Conservation (phyloP, 1,140 invertebrate species). For the Drosophila ogumai region DNA sequence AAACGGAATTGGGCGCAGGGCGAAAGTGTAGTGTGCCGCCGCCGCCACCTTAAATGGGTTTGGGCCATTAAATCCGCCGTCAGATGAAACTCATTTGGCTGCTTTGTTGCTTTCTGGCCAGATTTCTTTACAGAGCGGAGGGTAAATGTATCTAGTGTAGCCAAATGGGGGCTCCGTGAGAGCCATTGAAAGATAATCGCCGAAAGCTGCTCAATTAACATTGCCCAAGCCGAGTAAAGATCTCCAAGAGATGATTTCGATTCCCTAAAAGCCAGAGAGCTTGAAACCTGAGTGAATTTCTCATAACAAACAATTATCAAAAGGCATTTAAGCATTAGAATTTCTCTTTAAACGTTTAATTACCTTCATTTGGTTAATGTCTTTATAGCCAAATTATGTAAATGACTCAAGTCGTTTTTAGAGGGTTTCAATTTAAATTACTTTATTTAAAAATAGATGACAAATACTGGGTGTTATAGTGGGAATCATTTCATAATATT, state of each 20-base stretch:
- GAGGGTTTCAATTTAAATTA: not conserved
- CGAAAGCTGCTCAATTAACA: conserved; percentile 55
- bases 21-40: conserved; percentile 68
- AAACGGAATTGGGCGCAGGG: conserved; percentile 49
- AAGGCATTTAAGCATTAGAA: conserved; percentile 5
- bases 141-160: conserved; percentile 11
- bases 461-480: not conserved
- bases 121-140: conserved; percentile 28
- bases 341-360: conserved; percentile 21
- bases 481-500: too few species aligned
- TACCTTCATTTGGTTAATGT: conserved; percentile 13
- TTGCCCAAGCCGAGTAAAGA: conserved; percentile 24
- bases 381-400: conserved; percentile 14
- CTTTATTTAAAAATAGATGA: not conserved
- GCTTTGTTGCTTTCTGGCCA: conserved; percentile 45
- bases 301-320: conserved; percentile 4
- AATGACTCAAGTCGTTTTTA: not conserved
- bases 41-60: conserved; percentile 47
- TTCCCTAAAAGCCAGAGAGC: conserved; percentile 1
- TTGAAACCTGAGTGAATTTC: not conserved
- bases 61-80: conserved; percentile 50
- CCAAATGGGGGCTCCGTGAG: conserved; percentile 54
- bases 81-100: conserved; percentile 56
- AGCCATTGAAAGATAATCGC: conserved; percentile 53
- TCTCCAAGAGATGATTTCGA: conserved; percentile 22